A percentile compares a stretch with the other conserved stretches of the same genome.
These are phyloP conservation scores for Calliopum simillimum DNA, from an alignment of 2,888 invertebrate genomes.

Conservation along the genomic window DNA sequence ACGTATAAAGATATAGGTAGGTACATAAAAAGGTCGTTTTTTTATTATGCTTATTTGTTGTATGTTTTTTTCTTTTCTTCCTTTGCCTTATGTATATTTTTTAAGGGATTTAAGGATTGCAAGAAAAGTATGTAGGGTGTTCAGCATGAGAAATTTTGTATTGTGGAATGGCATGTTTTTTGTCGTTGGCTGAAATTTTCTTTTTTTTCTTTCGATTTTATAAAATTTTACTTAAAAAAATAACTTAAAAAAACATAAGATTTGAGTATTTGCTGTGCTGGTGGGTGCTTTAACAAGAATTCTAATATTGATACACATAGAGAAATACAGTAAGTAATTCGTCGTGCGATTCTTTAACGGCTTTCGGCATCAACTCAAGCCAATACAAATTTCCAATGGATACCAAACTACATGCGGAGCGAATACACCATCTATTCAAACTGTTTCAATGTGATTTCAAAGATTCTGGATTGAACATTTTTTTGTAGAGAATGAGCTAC, in stretches of 20 bases:
- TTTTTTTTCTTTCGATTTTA: background rate
- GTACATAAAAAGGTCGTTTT: background rate
- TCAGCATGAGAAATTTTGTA: background rate
- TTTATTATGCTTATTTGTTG: background rate
- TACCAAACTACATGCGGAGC: no score
- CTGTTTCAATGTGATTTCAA: no score
- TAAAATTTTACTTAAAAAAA: background rate
- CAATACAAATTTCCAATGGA: no score
- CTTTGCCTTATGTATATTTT: conserved; percentile 14
- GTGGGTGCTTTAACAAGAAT: background rate
- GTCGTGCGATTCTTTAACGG: background rate
- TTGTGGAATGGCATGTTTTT: conserved; percentile 1
- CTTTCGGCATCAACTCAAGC: no score
- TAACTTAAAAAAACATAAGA: background rate
- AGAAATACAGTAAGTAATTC: background rate
- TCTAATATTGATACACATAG: background rate
- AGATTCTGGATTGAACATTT: no score
- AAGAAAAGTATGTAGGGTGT: background rate
- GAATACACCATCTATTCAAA: no score
- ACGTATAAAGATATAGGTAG: background rate
- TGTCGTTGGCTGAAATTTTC: background rate
- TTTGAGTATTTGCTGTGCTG: background rate
- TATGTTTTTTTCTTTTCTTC: background rate
- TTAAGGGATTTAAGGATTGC: conserved; percentile 22
- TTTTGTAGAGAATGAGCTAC: no score